Base-by-base conservation (phyloP, 2,888 invertebrate species). In the Carabus problematicus region DNA sequence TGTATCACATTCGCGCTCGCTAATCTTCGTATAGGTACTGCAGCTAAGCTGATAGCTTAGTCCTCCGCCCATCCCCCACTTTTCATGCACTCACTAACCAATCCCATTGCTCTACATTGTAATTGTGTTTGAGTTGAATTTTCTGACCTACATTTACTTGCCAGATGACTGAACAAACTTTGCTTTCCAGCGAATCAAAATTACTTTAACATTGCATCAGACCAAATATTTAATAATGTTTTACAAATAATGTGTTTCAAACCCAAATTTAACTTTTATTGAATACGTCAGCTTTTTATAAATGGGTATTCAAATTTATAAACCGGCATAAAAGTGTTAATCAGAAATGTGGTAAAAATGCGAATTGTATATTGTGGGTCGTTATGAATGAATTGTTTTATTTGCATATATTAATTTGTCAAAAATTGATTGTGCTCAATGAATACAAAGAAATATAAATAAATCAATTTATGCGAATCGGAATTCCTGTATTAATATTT, bases 121-220 rank as follows among this genome's bases (percentile, higher is more conserved):
- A 67, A 67, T 67, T 67, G 67, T 67, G 67, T 67, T 67, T 67
- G 60, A 67, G 60, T 67, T 67, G 29, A 29, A 6, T 29, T 29
- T 59, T 55, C 56, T 67, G 67, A 67, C 67, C 67, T 67, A 67
- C 40, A 67, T 67, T 60, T 67, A 60, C 67, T 60, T 49, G 67
- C 42, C 60, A 52, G 58, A 6, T 42, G 67, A 60, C 52, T 49
- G 52, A 40, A 8, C 19, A 39, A 41, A 66, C 59, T 67, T 67
- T 67, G 52, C 60, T 59, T 59, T 60, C 54, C 52, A 60, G 60
- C 67, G 60, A 52, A 60, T 67, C 67, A 67, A 60, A 67, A 67
- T 60, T 67, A 60, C 60, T 60, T 67, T 60, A 52, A 45, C 60
- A 60, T 60, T 60, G 60, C 60, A 67, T 67, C 60, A 67, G 40